Evolutionary conservation across 2,113 vertebrate species (phyloP).

Genomic region (Rhabdomys dilectus): DNA sequence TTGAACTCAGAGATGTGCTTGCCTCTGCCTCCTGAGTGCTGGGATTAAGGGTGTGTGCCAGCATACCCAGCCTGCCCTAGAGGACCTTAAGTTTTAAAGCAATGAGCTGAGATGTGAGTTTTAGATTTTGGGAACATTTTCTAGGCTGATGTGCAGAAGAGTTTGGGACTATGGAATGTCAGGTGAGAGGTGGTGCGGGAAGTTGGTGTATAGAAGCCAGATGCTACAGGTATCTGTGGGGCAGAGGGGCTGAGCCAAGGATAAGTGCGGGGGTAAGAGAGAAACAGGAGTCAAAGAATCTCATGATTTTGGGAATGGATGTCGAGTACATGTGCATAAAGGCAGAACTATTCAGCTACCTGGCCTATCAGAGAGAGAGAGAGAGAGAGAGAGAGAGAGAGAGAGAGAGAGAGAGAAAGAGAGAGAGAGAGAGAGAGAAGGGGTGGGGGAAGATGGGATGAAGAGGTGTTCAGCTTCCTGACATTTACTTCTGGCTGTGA

Average conservation of each 20-base stretch:
- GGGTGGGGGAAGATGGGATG: background rate
- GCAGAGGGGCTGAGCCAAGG: background rate
- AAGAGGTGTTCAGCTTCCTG: background rate
- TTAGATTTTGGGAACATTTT: constrained; percentile 11
- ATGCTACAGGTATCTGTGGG: background rate
- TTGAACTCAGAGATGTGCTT: background rate
- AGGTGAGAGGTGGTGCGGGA: background rate
- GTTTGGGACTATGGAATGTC: background rate
- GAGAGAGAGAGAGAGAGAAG: accelerated
- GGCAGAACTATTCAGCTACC: background rate
- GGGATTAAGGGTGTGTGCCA: background rate
- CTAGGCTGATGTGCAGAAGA: background rate
- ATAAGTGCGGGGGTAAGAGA: background rate
- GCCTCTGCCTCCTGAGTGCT: background rate
- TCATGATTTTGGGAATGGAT: background rate
- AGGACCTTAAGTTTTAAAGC: constrained; percentile 11
- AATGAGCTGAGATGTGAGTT: background rate
- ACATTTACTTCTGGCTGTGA: background rate
- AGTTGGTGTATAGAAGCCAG: background rate
- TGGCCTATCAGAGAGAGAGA: too few relatives aligned
- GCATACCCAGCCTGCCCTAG: background rate
- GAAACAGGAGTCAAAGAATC: background rate
- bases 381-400: background rate
- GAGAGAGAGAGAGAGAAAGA: background rate
- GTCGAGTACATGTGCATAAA: background rate